Evolutionary conservation across 2,113 vertebrate genomes (phyloP).

Genomic region (Lophotis ruficrista): DNA sequence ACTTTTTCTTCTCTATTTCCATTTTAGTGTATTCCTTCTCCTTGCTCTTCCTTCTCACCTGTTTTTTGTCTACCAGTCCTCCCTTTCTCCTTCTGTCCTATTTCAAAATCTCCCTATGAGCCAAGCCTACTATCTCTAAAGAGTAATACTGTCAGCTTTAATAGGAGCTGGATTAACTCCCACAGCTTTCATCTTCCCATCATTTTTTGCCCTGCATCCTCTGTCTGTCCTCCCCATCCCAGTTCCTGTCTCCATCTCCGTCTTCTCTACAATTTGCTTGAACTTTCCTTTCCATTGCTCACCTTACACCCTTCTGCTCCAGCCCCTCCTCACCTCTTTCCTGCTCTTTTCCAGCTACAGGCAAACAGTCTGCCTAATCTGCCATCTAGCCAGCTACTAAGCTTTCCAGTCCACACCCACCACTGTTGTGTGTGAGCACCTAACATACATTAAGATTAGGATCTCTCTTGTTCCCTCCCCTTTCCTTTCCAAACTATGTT

Average conservation of each 20-base stretch:
- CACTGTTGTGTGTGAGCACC: not conserved
- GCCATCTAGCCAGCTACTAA: not conserved
- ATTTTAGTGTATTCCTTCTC: not conserved
- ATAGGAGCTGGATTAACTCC: not conserved
- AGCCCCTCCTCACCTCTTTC: not conserved
- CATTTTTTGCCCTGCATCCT: not conserved
- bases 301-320: not conserved
- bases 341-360: not conserved
- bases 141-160: not conserved
- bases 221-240: not conserved
- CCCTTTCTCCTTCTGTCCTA: not conserved
- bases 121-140: not conserved
- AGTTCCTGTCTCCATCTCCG: not conserved
- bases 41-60: not conserved
- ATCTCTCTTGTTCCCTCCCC: not conserved
- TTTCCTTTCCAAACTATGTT: not conserved
- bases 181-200: not conserved
- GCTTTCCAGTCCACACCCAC: conserved; percentile 5
- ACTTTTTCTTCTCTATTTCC: not conserved
- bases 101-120: conserved; percentile 16
- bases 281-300: not conserved
- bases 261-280: not conserved
- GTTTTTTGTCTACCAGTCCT: not conserved
- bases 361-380: conserved; percentile 16
- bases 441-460: conserved; percentile 2